These are phyloP conservation scores for Crotophaga sulcirostris DNA, from an alignment of 2,113 vertebrate genomes.

Conservation along the genomic window DNA sequence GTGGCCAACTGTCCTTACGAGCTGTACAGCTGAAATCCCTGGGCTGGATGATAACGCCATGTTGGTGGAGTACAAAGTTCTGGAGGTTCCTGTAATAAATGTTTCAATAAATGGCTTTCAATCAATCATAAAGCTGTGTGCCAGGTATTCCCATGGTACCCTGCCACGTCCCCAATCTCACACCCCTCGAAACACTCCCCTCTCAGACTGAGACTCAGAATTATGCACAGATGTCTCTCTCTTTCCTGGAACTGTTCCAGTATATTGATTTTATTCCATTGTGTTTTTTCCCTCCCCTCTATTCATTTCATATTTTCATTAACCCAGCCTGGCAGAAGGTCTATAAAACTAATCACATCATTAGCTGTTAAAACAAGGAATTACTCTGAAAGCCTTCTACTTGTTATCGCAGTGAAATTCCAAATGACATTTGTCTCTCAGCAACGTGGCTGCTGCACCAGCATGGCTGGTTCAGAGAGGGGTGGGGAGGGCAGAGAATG, in stretches of 20 bases:
- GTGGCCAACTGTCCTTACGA: slow-evolving; percentile 85
- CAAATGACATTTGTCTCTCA: background rate
- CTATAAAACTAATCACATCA: slow-evolving; percentile 35
- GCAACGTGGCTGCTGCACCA: background rate
- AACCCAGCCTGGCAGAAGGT: slow-evolving; percentile 47
- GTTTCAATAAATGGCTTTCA: background rate
- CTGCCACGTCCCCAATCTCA: background rate
- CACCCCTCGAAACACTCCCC: background rate
- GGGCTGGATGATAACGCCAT: slow-evolving; percentile 83
- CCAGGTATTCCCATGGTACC: accelerated
- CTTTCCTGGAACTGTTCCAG: background rate
- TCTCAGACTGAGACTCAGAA: background rate
- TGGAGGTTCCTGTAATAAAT: slow-evolving; percentile 80
- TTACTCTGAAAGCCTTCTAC: slow-evolving; percentile 6
- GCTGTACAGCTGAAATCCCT: slow-evolving; percentile 84
- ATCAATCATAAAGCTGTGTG: background rate
- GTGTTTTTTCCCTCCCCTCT: background rate
- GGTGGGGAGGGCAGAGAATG: background rate
- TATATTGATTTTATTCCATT: slow-evolving; percentile 8
- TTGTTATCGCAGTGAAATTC: background rate
- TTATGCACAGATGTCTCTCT: background rate
- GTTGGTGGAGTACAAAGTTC: slow-evolving; percentile 85
- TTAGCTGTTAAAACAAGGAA: slow-evolving; percentile 44
- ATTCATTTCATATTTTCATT: slow-evolving; percentile 41
- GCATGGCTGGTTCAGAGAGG: background rate